Percentiles rank a stretch among this genome's conserved stretches.
Conservation (phyloP, 2,113 vertebrate genomes). For the Corythoichthys haematopterus region DNA sequence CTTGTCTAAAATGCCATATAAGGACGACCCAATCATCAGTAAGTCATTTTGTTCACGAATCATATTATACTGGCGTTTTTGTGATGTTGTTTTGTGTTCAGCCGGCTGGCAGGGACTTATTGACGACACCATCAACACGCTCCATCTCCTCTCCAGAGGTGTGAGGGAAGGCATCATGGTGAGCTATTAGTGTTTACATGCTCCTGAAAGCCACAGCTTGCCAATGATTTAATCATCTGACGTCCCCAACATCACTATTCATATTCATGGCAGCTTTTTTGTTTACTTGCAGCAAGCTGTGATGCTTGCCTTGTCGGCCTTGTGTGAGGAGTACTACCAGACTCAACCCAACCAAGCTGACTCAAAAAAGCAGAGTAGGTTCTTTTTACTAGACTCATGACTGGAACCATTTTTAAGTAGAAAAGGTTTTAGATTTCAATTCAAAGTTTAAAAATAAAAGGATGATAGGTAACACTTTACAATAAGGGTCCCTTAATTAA, state of each 20-base stretch:
- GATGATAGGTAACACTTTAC: no score
- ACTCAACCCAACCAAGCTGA: conserved; percentile 63
- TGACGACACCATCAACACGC: conserved; percentile 81
- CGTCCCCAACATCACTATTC: not conserved
- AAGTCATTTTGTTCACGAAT: conserved; percentile 32
- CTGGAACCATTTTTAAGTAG: not conserved
- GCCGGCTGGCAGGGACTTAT: conserved; percentile 88
- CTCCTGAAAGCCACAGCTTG: not conserved
- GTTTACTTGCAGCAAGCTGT: conserved; percentile 71
- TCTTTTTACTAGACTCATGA: not conserved
- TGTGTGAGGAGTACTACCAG: conserved; percentile 82
- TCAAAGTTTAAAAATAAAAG: no score
- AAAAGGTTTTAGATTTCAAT: not conserved
- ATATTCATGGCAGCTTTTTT: not conserved
- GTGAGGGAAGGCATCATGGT: conserved; percentile 79
- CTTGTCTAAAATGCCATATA: conserved; percentile 86
- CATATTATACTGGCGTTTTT: not conserved
- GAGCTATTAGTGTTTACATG: not conserved
- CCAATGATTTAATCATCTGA: not conserved
- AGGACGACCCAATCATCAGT: conserved; percentile 79
- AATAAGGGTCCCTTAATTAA: no score
- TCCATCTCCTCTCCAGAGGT: conserved; percentile 74
- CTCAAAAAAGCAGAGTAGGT: conserved; percentile 75
- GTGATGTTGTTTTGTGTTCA: conserved; percentile 47
- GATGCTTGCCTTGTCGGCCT: conserved; percentile 76